Evolutionary conservation across 2,797 vertebrate genomes (phyloP), one percentile per base, ranked within the genome.

Genomic region (Meda fulgida): DNA sequence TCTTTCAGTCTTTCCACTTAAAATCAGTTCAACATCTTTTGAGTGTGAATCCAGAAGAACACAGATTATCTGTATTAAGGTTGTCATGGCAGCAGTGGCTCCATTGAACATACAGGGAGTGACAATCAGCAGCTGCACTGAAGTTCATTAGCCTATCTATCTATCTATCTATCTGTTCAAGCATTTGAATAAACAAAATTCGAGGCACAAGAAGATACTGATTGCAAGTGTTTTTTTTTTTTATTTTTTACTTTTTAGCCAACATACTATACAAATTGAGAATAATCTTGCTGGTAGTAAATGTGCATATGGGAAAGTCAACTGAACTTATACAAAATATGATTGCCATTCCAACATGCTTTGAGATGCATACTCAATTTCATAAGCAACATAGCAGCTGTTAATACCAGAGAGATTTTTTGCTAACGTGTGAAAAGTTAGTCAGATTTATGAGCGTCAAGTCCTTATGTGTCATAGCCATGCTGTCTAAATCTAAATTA

Each of bases 201-300:
- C 34, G 69, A 67, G 26, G 8, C 9, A 51, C 55, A 31, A 65
- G 36, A 38, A 71, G n/a, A 76, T 48, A 46, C 34, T 67, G 11
- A 23, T 55, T 82, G 36, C 43, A 71, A 78, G 16, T 6, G 7
- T 6, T 58, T 13, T 29, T 84, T 84, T 71, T 1, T 38, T 48
- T 7, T 46, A 46, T 46, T 11, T 3, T 43, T 38, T 31, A 63
- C 84, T 81, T 80, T 2, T 87, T 78, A 83, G 80, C 77, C 34
- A 21, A 81, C 89, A 81, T 83, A 85, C 85, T 84, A 87, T 87
- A 88, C 78, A 88, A 34, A 86, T 87, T 75, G 70, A 70, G 75
- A 83, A 86, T 23, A 40, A 48, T 78, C 53, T 76, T 34, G 40
- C 51, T 76, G 43, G n/a, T 81, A 53, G 72, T 86, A 88, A 84